A percentile compares a stretch with the other conserved stretches of the same genome.
These are phyloP conservation scores for Sebastes schlegelii DNA, from an alignment of 2,113 vertebrate genomes.

Conservation along the genomic window DNA sequence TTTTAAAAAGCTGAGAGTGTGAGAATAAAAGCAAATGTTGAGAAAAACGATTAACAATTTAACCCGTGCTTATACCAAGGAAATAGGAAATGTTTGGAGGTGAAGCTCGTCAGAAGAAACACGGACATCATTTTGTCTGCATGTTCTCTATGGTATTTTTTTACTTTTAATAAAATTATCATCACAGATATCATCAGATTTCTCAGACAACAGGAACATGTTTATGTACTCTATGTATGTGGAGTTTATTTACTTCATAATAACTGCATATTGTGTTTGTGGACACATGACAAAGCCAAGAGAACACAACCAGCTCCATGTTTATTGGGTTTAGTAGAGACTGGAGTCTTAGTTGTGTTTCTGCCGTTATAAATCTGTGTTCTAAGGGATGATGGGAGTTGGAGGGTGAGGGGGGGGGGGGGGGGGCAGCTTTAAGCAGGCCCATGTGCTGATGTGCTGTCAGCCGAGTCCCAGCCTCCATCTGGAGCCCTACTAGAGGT, in stretches of 20 bases:
- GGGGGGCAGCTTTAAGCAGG: background rate
- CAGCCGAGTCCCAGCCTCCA: slow-evolving; percentile 5
- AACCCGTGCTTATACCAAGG: too few relatives aligned
- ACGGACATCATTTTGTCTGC: too few relatives aligned
- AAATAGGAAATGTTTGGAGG: too few relatives aligned
- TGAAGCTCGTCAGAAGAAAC: background rate
- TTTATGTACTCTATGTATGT: background rate
- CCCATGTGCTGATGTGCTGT: slow-evolving; percentile 12
- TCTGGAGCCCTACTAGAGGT: slow-evolving; percentile 26
- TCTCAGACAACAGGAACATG: background rate
- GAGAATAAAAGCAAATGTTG: background rate
- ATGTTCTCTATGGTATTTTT: background rate
- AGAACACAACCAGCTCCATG: background rate
- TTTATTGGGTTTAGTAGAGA: background rate
- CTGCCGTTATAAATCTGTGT: background rate
- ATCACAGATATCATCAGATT: background rate
- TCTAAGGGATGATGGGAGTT: background rate
- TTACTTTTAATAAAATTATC: background rate
- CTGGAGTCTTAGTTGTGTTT: background rate
- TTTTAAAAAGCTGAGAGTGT: too few relatives aligned
- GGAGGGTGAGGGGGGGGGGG: background rate
- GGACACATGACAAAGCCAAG: background rate
- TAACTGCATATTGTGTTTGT: background rate
- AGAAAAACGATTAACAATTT: background rate
- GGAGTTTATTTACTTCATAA: background rate